These are phyloP conservation scores for Zoanthus sociatus DNA, from an alignment of 92 coral and sea anemone genomes.

Conservation along the genomic window DNA sequence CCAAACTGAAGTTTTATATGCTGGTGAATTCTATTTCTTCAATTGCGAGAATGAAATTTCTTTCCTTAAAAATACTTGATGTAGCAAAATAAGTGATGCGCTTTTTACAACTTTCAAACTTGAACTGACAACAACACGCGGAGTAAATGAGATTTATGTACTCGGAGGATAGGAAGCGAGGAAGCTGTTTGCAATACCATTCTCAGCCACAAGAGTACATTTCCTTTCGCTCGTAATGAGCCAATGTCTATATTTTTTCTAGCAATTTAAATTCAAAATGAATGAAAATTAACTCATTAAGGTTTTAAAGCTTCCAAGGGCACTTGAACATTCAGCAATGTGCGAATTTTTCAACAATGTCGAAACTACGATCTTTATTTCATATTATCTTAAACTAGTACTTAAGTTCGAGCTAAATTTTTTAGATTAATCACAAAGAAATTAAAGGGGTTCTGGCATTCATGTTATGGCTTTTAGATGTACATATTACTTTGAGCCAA, in stretches of 20 bases:
- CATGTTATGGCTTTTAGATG: not conserved
- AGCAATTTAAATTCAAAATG: not conserved
- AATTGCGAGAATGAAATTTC: too few relatives aligned
- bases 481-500: not conserved
- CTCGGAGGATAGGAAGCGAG: not conserved
- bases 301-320: not conserved
- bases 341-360: too few relatives aligned
- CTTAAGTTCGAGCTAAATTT: not conserved
- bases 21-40: not conserved
- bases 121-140: not conserved
- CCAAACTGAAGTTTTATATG: not conserved
- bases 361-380: not conserved
- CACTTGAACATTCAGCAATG: not conserved
- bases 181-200: not conserved
- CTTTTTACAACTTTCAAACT: not conserved
- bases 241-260: not conserved
- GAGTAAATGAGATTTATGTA: not conserved
- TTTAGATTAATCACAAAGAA: not conserved
- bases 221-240: not conserved
- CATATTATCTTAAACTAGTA: not conserved
- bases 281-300: not conserved
- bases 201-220: not conserved
- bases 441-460: not conserved
- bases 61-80: not conserved
- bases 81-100: not conserved